phyloP scores from a whole-genome alignment of 2,797 vertebrate species.

The Myotis daubentonii region DNA sequence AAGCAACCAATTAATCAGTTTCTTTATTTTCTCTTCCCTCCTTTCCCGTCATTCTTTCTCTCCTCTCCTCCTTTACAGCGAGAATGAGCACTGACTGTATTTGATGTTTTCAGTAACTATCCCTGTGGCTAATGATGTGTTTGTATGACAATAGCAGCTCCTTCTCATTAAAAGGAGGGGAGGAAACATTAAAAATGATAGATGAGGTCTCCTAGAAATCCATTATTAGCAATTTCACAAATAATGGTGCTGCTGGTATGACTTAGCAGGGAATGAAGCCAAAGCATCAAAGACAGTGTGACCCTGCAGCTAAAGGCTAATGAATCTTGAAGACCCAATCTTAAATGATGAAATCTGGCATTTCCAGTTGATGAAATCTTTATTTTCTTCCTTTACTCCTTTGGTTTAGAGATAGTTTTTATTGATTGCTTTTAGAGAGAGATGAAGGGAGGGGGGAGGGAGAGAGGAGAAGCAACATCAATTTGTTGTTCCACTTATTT shows the following conservation, averaged over 20 bases:
- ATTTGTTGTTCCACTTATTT: too few species aligned
- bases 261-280: constrained; percentile 50
- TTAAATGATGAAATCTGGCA: constrained; percentile 53
- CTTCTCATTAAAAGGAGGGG: constrained; percentile 62
- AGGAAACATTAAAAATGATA: constrained; percentile 75
- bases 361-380: constrained; percentile 35
- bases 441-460: too few species aligned
- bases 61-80: background rate
- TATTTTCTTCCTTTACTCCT: constrained; percentile 25
- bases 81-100: background rate
- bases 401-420: constrained; percentile 49
- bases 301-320: constrained; percentile 49
- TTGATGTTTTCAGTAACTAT: constrained; percentile 36
- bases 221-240: constrained; percentile 74
- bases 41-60: background rate
- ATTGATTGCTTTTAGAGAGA: background rate
- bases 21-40: background rate
- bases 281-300: background rate
- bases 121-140: constrained; percentile 74
- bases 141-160: constrained; percentile 9
- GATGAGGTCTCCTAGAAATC: constrained; percentile 64
- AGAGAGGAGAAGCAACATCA: too few species aligned
- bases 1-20: background rate
- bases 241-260: constrained; percentile 32
- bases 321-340: constrained; percentile 66